Conservation (phyloP, 2,113 vertebrate genomes). For the Plecturocebus donacophilus region DNA sequence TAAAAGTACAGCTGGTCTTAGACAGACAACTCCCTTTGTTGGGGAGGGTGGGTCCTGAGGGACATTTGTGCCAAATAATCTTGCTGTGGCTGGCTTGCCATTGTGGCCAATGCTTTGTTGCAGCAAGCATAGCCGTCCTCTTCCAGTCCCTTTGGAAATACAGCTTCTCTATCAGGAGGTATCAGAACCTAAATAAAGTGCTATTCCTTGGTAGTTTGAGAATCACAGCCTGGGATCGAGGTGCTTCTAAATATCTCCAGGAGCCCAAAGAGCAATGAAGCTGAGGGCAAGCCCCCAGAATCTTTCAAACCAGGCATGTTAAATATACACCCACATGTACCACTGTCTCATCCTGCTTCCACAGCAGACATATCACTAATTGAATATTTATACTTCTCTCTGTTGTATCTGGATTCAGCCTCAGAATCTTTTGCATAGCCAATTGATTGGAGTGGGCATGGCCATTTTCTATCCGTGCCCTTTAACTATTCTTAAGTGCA, state of each 20-base stretch:
- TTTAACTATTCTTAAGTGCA: background rate
- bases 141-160: background rate
- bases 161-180: background rate
- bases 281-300: background rate
- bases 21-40: background rate
- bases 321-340: background rate
- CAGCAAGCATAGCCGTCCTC: background rate
- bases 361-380: background rate
- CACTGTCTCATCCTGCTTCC: background rate
- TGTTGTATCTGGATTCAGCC: constrained; percentile 3
- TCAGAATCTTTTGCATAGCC: background rate
- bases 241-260: constrained; percentile 4
- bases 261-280: background rate
- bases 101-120: background rate
- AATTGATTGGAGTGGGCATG: background rate
- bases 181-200: background rate
- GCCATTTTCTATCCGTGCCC: background rate
- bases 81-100: background rate
- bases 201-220: background rate
- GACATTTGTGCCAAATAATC: background rate
- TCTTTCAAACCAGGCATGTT: background rate
- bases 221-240: background rate
- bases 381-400: constrained; percentile 17
- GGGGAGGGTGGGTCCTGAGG: background rate
- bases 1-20: background rate